Conservation (phyloP, 2,888 invertebrate species). For the Dioctria linearis region DNA sequence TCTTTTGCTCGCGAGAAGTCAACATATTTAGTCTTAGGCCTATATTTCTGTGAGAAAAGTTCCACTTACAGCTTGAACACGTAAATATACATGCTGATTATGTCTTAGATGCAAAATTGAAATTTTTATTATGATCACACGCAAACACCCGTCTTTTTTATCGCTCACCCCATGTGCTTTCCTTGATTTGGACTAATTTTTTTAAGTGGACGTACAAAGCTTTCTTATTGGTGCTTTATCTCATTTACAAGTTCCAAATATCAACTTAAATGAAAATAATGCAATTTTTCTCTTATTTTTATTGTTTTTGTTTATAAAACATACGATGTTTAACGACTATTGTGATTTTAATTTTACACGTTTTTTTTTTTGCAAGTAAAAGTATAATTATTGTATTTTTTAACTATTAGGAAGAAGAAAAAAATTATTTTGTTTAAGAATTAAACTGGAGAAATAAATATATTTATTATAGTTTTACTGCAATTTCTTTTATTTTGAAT, state of each 20-base stretch:
- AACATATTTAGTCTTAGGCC: too few relatives aligned
- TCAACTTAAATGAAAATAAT: slow-evolving; percentile 32
- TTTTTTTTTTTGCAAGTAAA: slow-evolving; percentile 28
- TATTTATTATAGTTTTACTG: slow-evolving; percentile 44
- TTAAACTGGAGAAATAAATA: slow-evolving; percentile 24
- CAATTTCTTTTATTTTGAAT: slow-evolving; percentile 8
- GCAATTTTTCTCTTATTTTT: slow-evolving; percentile 1
- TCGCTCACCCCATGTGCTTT: too few relatives aligned
- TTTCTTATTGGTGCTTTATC: slow-evolving; percentile 30
- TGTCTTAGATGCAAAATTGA: too few relatives aligned
- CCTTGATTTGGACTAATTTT: background rate
- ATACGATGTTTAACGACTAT: slow-evolving; percentile 14
- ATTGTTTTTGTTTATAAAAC: slow-evolving; percentile 19
- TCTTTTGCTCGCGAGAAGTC: too few relatives aligned
- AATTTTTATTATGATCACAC: too few relatives aligned
- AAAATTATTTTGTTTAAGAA: slow-evolving; percentile 7
- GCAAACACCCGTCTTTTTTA: too few relatives aligned
- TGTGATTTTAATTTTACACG: slow-evolving; percentile 41
- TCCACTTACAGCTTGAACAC: too few relatives aligned
- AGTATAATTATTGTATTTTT: background rate
- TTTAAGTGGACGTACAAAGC: background rate
- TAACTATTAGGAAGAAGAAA: background rate
- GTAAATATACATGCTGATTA: too few relatives aligned
- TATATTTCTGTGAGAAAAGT: too few relatives aligned
- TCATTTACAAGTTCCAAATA: slow-evolving; percentile 14